These are phyloP conservation scores for Canis aureus DNA, from an alignment of 2,113 vertebrate genomes.

Conservation along the genomic window DNA sequence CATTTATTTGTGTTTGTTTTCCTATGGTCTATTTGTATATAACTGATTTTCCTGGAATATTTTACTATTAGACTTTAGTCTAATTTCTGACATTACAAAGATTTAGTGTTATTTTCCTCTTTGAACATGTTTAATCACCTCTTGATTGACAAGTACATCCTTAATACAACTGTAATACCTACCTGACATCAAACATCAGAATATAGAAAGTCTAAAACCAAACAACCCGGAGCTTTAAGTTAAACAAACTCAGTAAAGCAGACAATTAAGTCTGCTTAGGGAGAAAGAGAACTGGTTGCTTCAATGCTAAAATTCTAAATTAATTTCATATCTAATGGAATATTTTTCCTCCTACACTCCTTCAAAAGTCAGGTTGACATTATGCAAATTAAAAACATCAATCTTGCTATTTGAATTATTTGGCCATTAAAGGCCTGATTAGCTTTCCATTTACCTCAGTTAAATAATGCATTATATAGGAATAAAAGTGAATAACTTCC, in stretches of 20 bases:
- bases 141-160: neutral
- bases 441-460: constrained; percentile 17
- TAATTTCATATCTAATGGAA: neutral
- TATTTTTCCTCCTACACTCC: neutral
- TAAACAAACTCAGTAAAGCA: constrained; percentile 33
- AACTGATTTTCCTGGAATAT: neutral
- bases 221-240: constrained; percentile 17
- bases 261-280: neutral
- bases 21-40: neutral
- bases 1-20: constrained; percentile 4
- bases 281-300: neutral
- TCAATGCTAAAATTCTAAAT: constrained; percentile 48
- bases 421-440: constrained; percentile 2
- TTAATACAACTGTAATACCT: neutral
- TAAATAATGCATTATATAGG: constrained; percentile 27
- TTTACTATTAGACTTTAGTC: constrained; percentile 21
- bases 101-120: constrained; percentile 32
- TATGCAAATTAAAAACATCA: constrained; percentile 33
- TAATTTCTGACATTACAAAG: constrained; percentile 43
- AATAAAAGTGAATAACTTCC: constrained; percentile 51
- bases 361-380: constrained; percentile 55
- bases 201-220: constrained; percentile 22
- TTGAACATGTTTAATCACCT: constrained; percentile 42
- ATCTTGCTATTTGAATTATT: neutral
- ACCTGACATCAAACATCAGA: neutral